phyloP scores from a whole-genome alignment of 2,888 invertebrate genomes.

The Scaeva pyrastri region DNA sequence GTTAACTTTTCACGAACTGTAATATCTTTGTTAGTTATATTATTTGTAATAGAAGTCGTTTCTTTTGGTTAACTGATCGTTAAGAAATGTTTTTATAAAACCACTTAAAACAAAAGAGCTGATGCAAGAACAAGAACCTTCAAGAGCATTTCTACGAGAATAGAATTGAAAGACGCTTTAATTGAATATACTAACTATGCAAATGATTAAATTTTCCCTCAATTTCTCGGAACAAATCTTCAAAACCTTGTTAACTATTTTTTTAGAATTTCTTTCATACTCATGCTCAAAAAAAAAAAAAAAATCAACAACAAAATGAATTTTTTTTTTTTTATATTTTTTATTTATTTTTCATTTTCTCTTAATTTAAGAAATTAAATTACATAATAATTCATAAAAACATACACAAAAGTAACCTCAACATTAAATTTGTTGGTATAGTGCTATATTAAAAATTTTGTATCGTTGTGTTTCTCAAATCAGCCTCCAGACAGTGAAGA shows the following conservation, averaged over 20 bases:
- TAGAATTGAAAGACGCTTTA: too few relatives aligned
- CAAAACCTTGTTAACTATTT: neutral
- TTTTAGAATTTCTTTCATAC: neutral
- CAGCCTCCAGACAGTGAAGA: conserved; percentile 25
- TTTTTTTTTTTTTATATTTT: conserved; percentile 49
- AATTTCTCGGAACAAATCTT: neutral
- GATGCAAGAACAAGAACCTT: neutral
- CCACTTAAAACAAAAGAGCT: neutral
- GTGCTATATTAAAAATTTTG: conserved; percentile 46
- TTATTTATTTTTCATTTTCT: conserved; percentile 74
- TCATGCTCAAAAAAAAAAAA: neutral
- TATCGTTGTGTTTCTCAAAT: conserved; percentile 10
- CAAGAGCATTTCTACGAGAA: too few relatives aligned
- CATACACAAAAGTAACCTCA: conserved; percentile 69
- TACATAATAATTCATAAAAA: conserved; percentile 63
- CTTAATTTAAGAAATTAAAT: conserved; percentile 75
- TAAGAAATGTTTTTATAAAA: too few relatives aligned
- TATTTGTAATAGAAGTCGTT: too few relatives aligned
- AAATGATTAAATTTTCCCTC: too few relatives aligned
- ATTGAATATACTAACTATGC: too few relatives aligned
- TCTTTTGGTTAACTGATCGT: too few relatives aligned
- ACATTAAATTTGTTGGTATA: conserved; percentile 46
- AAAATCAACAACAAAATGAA: neutral
- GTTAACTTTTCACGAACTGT: too few relatives aligned
- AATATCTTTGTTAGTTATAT: too few relatives aligned